Percentiles rank a stretch among this genome's conserved stretches.
These are phyloP conservation scores for Coptotermes formosanus DNA, from an alignment of 1,140 invertebrate genomes.

Conservation along the genomic window DNA sequence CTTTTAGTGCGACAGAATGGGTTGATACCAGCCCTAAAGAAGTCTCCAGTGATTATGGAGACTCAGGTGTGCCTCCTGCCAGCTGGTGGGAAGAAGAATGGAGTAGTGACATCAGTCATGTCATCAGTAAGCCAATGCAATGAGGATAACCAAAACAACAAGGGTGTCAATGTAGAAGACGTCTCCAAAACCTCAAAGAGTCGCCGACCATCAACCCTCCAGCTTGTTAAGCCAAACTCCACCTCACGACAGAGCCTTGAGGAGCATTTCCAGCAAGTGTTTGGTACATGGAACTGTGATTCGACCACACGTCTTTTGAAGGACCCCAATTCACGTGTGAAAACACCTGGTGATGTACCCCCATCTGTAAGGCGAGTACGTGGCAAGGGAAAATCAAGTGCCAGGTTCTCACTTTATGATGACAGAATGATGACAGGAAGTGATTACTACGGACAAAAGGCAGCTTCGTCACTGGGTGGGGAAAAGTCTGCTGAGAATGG, in stretches of 20 bases:
- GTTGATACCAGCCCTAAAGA: conserved; percentile 37
- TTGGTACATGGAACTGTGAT: conserved; percentile 54
- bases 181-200: conserved; percentile 37
- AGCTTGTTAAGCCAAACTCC: conserved; percentile 39
- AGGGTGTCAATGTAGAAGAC: neutral
- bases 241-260: conserved; percentile 20
- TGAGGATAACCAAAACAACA: neutral
- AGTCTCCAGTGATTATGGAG: conserved; percentile 46
- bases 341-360: conserved; percentile 78
- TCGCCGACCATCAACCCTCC: conserved; percentile 44
- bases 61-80: conserved; percentile 45
- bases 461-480: no score
- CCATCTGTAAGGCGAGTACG: conserved; percentile 67
- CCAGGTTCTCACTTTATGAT: conserved; percentile 78
- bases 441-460: neutral
- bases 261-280: conserved; percentile 68
- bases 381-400: conserved; percentile 49
- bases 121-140: neutral
- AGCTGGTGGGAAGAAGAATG: conserved; percentile 41
- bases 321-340: conserved; percentile 71
- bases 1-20: conserved; percentile 28
- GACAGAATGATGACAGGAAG: conserved; percentile 74
- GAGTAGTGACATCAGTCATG: conserved; percentile 43
- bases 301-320: conserved; percentile 59
- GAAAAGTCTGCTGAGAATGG: neutral